phyloP scores from a whole-genome alignment of 2,113 vertebrate genomes.

The Stomatorhinus ivindoensis region DNA sequence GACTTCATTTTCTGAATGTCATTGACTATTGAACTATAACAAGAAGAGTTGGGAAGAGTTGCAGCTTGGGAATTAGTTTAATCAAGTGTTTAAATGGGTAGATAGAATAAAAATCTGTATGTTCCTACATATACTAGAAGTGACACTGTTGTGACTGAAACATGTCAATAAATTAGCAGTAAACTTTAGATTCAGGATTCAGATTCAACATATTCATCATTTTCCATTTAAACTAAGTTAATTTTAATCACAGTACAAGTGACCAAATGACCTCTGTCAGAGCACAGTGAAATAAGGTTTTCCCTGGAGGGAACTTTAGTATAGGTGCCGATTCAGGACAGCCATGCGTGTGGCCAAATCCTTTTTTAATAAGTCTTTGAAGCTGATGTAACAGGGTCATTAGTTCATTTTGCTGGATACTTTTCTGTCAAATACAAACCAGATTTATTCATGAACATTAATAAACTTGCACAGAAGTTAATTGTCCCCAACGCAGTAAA shows the following conservation, averaged over 20 bases:
- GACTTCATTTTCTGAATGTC: background rate
- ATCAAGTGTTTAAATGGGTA: background rate
- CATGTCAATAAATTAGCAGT: background rate
- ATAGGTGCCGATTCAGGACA: background rate
- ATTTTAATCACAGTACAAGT: background rate
- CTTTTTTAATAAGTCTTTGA: background rate
- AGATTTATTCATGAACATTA: background rate
- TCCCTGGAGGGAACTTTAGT: background rate
- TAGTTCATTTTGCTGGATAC: background rate
- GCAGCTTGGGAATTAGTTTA: background rate
- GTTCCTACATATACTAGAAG: background rate
- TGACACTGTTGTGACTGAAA: background rate
- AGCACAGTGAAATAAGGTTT: background rate
- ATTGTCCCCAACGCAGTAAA: background rate
- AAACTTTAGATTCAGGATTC: background rate
- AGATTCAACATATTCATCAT: background rate
- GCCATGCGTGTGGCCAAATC: background rate
- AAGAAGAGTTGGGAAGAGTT: background rate
- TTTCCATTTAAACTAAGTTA: background rate
- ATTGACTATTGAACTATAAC: background rate
- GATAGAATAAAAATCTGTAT: background rate
- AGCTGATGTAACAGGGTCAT: background rate
- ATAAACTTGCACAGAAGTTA: background rate
- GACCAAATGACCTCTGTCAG: background rate
- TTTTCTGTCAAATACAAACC: background rate